A percentile compares a stretch with the other conserved stretches of the same genome.
Conservation (phyloP, 2,113 vertebrate species). For the Glaucidium brasilianum region DNA sequence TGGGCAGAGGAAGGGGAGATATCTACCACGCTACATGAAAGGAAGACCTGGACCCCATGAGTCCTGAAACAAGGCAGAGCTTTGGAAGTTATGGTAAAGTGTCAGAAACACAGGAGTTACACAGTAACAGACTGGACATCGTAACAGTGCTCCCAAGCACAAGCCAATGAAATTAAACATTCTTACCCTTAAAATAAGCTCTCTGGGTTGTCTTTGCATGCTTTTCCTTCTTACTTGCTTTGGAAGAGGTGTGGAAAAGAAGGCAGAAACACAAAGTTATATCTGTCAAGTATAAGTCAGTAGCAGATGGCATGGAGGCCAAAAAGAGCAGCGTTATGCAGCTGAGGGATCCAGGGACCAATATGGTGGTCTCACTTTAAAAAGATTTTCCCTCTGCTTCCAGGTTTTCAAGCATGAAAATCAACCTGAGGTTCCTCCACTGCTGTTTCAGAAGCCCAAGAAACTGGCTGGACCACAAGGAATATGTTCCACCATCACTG, state of each 20-base stretch:
- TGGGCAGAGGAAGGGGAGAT: accelerated
- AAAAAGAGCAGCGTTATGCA: neutral
- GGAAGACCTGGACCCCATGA: neutral
- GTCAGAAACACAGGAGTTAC: neutral
- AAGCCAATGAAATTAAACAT: neutral
- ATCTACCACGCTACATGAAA: neutral
- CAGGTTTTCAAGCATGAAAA: neutral
- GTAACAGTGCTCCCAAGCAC: neutral
- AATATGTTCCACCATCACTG: neutral
- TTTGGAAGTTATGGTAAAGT: neutral
- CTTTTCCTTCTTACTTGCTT: neutral
- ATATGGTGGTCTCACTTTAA: neutral
- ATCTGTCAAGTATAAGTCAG: neutral
- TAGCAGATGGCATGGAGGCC: neutral
- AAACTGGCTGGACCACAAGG: neutral
- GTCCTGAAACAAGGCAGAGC: neutral
- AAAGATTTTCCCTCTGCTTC: neutral
- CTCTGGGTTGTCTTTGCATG: neutral
- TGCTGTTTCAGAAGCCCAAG: neutral
- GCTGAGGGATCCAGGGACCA: neutral
- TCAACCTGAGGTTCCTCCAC: neutral
- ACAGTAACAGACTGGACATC: neutral
- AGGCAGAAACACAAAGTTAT: neutral
- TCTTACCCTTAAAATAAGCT: neutral
- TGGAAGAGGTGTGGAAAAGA: neutral